Conservation (phyloP, 2,113 vertebrate species). For the Oxygymnocypris stewartii region DNA sequence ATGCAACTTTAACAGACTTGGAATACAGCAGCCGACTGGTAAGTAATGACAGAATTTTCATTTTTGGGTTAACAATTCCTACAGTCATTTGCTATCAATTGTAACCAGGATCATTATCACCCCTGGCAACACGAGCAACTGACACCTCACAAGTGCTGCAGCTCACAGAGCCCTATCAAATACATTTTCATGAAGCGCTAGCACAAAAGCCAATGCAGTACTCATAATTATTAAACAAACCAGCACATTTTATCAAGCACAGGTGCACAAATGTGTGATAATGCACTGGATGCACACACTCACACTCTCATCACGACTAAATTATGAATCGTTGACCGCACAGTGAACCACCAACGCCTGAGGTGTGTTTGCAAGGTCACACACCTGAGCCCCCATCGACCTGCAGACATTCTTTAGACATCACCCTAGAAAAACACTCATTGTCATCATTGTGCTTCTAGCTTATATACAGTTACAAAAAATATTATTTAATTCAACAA, state of each 20-base stretch:
- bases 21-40: neutral
- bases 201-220: neutral
- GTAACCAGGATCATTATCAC: neutral
- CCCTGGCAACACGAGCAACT: neutral
- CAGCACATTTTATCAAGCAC: neutral
- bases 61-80: neutral
- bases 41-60: neutral
- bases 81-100: neutral
- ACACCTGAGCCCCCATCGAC: neutral
- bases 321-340: slow-evolving; percentile 45
- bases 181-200: slow-evolving; percentile 12
- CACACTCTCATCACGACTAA: neutral
- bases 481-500: no score
- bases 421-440: neutral
- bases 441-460: neutral
- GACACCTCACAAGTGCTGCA: neutral
- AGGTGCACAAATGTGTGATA: slow-evolving; percentile 2
- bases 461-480: no score
- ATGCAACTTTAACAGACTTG: neutral
- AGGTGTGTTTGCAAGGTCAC: neutral
- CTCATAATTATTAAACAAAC: slow-evolving; percentile 27
- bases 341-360: slow-evolving; percentile 10
- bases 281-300: neutral
- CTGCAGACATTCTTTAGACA: neutral
- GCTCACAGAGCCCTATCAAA: neutral